These are phyloP conservation scores for Phalanger gymnotis DNA, from an alignment of 2,797 vertebrate species.

Conservation along the genomic window DNA sequence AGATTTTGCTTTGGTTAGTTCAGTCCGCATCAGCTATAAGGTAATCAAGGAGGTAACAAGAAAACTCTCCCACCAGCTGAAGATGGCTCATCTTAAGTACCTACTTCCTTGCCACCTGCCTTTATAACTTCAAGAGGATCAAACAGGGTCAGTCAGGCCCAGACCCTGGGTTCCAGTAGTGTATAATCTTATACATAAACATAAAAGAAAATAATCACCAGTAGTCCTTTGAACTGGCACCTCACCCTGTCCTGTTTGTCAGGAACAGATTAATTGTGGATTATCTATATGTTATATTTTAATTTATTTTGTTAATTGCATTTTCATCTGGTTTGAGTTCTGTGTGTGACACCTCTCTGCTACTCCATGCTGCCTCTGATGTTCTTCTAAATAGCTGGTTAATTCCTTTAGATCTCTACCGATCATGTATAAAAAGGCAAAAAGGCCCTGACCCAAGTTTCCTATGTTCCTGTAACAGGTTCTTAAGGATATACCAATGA, in stretches of 20 bases:
- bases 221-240: neutral
- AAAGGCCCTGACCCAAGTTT: neutral
- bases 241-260: neutral
- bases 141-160: neutral
- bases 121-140: neutral
- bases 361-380: neutral
- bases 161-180: neutral
- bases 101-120: neutral
- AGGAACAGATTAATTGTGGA: neutral
- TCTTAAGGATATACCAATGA: neutral
- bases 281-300: neutral
- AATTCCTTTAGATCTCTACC: neutral
- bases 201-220: neutral
- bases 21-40: neutral
- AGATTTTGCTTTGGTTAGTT: constrained; percentile 22
- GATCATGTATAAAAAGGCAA: neutral
- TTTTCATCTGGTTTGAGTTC: constrained; percentile 46
- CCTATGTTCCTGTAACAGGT: neutral
- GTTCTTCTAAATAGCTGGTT: neutral
- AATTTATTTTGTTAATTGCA: neutral
- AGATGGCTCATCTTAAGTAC: neutral
- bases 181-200: neutral
- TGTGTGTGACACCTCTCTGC: neutral
- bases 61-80: neutral
- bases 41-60: neutral